These are phyloP conservation scores for Drosophila affinis DNA, from an alignment of 2,888 invertebrate genomes.

Conservation along the genomic window DNA sequence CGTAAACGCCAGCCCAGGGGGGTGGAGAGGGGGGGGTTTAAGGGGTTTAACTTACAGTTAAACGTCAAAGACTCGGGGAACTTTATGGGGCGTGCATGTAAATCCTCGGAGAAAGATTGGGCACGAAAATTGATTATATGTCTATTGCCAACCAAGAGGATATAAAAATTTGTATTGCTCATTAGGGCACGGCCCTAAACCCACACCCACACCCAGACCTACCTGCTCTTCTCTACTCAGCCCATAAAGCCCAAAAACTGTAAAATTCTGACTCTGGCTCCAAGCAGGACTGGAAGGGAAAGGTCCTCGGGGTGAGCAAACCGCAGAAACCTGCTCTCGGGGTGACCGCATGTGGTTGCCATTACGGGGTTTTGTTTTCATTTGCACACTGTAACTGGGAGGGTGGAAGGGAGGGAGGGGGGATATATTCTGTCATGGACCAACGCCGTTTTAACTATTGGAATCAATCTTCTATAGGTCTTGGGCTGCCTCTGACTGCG, in stretches of 20 bases:
- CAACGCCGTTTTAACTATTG: not conserved
- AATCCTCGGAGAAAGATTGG: conserved; percentile 16
- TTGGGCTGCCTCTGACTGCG: no score
- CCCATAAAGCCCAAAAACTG: not conserved
- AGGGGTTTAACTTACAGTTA: not conserved
- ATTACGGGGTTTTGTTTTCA: not conserved
- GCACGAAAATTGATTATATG: conserved; percentile 29
- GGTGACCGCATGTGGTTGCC: not conserved
- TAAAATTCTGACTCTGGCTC: not conserved
- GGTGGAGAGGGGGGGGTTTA: no score
- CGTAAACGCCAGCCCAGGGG: not conserved
- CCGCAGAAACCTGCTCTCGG: not conserved
- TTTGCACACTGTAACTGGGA: not conserved
- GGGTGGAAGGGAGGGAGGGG: no score
- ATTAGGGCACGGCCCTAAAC: conserved; percentile 17
- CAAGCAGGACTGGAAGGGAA: not conserved
- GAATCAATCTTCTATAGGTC: not conserved
- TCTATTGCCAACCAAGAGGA: not conserved
- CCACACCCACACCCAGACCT: not conserved
- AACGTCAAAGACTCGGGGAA: not conserved
- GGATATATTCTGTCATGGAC: not conserved
- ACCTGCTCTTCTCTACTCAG: conserved; percentile 10
- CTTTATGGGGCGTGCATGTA: conserved; percentile 15
- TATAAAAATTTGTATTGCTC: conserved; percentile 14
- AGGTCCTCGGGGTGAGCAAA: not conserved